Evolutionary conservation across 1,140 invertebrate species (phyloP).

Genomic region (Oscheius sp.): DNA sequence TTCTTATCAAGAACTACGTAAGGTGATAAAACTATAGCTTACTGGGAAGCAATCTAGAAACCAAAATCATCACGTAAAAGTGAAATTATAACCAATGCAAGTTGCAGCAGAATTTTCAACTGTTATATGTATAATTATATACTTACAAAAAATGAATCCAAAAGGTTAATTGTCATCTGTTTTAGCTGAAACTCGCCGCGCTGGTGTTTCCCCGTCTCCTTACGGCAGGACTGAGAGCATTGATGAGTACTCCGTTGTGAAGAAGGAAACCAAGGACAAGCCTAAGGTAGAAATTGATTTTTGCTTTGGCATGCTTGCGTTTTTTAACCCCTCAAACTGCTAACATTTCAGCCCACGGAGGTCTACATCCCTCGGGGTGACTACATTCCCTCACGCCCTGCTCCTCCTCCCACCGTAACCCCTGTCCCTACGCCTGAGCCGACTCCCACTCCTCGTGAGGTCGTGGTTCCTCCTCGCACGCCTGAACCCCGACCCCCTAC

Average conservation of each 20-base stretch:
- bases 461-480: background rate
- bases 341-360: background rate
- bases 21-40: too few relatives aligned
- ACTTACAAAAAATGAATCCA: too few relatives aligned
- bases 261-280: background rate
- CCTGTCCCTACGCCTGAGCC: background rate
- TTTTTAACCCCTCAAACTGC: too few relatives aligned
- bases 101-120: too few relatives aligned
- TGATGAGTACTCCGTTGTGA: slow-evolving; percentile 2
- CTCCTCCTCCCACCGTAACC: background rate
- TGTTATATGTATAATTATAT: too few relatives aligned
- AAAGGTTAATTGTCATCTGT: too few relatives aligned
- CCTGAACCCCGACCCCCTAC: background rate
- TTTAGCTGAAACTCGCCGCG: background rate
- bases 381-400: slow-evolving; percentile 1
- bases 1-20: too few relatives aligned
- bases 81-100: too few relatives aligned
- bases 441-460: background rate
- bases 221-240: background rate
- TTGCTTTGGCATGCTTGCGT: background rate
- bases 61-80: too few relatives aligned
- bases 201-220: background rate
- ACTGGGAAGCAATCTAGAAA: too few relatives aligned
- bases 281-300: background rate
- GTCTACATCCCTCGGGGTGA: slow-evolving; percentile 2